Base-by-base conservation (phyloP, 2,797 vertebrate species). In the Sibirionetta formosa region DNA sequence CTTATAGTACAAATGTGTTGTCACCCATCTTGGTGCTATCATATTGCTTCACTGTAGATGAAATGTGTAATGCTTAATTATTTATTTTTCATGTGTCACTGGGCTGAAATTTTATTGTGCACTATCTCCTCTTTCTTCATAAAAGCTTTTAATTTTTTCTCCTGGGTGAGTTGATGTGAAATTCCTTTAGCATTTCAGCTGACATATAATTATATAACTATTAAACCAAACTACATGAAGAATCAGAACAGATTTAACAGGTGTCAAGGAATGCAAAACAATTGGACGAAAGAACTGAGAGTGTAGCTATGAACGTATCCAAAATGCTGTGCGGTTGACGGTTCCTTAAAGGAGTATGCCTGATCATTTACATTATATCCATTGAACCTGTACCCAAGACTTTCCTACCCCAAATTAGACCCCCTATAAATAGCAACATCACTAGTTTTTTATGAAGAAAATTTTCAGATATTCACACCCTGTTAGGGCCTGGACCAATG, bases 111-210 rank as follows among this genome's bases (percentile, higher is more conserved):
- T 91, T 93, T 42, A 18, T 35, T 42, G 14, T 51, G 57, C 58
- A 54, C 8, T 42, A 70, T 14, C 56, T 93, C 27, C 5, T 1
- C 1, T 56, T 58, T 50, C 57, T 82, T 70, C 26, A 40, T 29
- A 90, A 93, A 87, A 58, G 23, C n/a, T 78, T 77, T 75, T 64
- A 56, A 51, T 35, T 94, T 79, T 93, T 94, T 17, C 44, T 85
- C 71, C 92, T 46, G 10, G 16, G 29, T 63, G 33, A 75, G 38
- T 57, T 80, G 75, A 82, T 64, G 48, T 68, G 56, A 88, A 87
- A 93, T 80, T 23, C 46, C 29, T 57, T 54, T 58, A 69, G 10
- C 4, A 3, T 90, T 92, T 83, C 33, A 84, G 19, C 42, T 91
- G 57, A 15, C 15, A 22, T 69, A 20, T 91, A 79, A 14, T 86